Conservation (phyloP, 2,888 invertebrate species). For the Melanophora roralis region DNA sequence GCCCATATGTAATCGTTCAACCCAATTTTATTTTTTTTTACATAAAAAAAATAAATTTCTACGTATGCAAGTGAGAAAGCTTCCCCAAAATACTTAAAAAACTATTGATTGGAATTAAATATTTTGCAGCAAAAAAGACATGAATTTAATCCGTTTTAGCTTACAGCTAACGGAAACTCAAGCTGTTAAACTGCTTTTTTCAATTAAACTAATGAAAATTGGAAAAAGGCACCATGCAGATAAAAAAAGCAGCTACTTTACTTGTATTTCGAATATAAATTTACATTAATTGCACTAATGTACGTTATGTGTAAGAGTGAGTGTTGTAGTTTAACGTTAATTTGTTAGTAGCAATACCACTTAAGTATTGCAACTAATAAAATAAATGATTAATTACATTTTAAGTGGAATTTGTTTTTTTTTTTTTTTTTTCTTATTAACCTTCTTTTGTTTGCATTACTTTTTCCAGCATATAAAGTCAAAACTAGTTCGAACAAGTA, state of each 20-base stretch:
- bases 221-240: neutral
- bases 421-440: conserved; percentile 2
- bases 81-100: conserved; percentile 6
- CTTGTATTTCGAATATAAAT: conserved; percentile 25
- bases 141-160: conserved; percentile 33
- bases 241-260: conserved; percentile 3
- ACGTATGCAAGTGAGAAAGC: neutral
- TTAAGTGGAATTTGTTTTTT: conserved; percentile 48
- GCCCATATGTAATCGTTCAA: too few species aligned
- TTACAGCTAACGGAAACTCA: conserved; percentile 17
- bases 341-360: conserved; percentile 56
- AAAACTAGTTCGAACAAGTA: conserved; percentile 22
- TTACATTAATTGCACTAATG: neutral
- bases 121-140: conserved; percentile 15
- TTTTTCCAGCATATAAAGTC: conserved; percentile 28
- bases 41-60: too few species aligned
- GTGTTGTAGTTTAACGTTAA: conserved; percentile 40
- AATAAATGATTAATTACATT: conserved; percentile 60
- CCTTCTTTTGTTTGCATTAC: conserved; percentile 10
- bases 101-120: conserved; percentile 32
- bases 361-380: conserved; percentile 59
- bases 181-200: conserved; percentile 55
- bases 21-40: too few species aligned
- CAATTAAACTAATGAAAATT: conserved; percentile 46
- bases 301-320: conserved; percentile 2